Percentiles rank a stretch among this genome's conserved stretches.
phyloP scores from a whole-genome alignment of 2,797 vertebrate genomes.

The Eleutherodactylus coqui region DNA sequence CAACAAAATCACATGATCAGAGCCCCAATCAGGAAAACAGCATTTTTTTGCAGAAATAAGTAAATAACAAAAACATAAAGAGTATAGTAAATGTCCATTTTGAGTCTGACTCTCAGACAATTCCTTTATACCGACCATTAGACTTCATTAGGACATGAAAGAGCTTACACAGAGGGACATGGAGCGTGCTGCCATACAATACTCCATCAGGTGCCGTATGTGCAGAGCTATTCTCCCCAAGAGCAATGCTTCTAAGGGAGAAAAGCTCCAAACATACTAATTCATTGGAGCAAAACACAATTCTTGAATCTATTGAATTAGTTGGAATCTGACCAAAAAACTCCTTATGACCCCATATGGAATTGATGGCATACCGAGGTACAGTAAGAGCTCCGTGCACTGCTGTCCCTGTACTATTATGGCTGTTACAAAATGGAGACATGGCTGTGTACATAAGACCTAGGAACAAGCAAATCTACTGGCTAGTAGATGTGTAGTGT shows the following conservation, averaged over 20 bases:
- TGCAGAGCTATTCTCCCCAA: not conserved
- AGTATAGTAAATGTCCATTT: too few species aligned
- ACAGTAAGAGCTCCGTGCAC: not conserved
- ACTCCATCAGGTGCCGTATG: not conserved
- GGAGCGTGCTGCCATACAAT: not conserved
- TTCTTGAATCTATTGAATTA: too few species aligned
- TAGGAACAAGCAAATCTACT: not conserved
- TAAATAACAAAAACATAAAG: too few species aligned
- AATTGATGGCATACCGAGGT: not conserved
- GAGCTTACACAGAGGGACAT: not conserved
- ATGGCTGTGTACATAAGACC: not conserved
- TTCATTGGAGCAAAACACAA: too few species aligned
- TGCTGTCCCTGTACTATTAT: not conserved
- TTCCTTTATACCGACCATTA: not conserved
- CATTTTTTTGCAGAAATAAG: too few species aligned
- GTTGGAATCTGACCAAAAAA: too few species aligned
- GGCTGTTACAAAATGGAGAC: too few species aligned
- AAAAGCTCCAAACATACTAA: too few species aligned
- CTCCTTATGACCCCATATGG: not conserved
- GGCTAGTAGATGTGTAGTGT: not conserved
- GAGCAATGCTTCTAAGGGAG: too few species aligned
- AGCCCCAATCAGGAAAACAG: too few species aligned
- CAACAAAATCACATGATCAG: too few species aligned
- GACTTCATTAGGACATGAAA: not conserved
- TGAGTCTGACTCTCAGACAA: too few species aligned